These are phyloP conservation scores for Acyrthosiphon pisum DNA, from an alignment of 1,140 invertebrate species.

Conservation along the genomic window DNA sequence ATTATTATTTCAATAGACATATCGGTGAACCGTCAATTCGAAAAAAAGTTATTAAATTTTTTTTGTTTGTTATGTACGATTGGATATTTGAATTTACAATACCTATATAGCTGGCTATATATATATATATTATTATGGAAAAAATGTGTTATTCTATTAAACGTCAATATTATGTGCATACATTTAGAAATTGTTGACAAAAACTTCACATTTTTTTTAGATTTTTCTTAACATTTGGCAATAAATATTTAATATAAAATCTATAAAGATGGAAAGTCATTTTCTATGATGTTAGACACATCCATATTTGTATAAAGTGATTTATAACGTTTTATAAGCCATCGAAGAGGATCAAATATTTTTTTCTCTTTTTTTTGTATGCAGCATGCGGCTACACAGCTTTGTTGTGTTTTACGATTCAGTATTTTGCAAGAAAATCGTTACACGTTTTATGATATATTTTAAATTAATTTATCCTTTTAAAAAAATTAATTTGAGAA, in stretches of 20 bases:
- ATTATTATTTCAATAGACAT: too few relatives aligned
- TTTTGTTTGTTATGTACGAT: too few relatives aligned
- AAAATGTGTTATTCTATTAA: background rate
- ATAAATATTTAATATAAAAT: background rate
- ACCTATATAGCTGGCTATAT: too few relatives aligned
- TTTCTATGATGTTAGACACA: background rate
- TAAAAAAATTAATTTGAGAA: too few relatives aligned
- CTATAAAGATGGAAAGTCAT: background rate
- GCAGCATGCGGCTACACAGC: background rate
- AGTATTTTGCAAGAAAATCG: background rate
- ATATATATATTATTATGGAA: too few relatives aligned
- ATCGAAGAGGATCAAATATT: background rate
- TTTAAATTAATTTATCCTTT: background rate
- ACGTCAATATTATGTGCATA: background rate
- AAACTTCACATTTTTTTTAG: background rate
- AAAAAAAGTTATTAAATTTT: too few relatives aligned
- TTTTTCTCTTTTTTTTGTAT: background rate
- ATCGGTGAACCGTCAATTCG: too few relatives aligned
- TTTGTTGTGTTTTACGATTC: background rate
- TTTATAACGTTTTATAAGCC: background rate
- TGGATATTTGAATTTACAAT: too few relatives aligned
- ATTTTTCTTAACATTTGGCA: background rate
- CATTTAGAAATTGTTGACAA: too few relatives aligned
- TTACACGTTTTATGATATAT: background rate
- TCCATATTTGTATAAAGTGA: background rate